Evolutionary conservation across 2,113 vertebrate species (phyloP), one percentile per base, ranked within the genome.

Genomic region (Montifringilla adamsi): DNA sequence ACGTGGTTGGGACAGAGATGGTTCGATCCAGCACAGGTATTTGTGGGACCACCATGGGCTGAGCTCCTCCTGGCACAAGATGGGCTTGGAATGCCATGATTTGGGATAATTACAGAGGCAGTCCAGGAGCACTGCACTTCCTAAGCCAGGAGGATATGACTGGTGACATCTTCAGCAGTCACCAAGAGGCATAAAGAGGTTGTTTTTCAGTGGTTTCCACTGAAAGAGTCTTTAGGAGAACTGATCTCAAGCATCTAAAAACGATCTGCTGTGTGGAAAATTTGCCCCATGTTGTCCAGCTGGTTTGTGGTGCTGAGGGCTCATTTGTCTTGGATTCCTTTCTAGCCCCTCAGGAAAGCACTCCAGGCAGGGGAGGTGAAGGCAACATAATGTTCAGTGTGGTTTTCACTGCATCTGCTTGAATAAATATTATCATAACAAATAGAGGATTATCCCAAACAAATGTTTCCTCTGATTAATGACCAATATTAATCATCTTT

Each of bases 21-120:
- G 99, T 99, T 97, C 99, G 99, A 58, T 99, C 99, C 84, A 99
- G 99, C 97, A 99, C 99, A 99, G 99, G 99, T 99, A 99, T 60
- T 41, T 35, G 46, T 62, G 55, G 58, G 60, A 35, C 55, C 18
- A 2, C 0, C 0, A 3, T 2, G 86, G 76, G 50, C 70, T 79
- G 50, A 76, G 66, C 64, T 35, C 21, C 6, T 55, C 30, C 72
- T 20, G 62, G 67, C 6, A 43, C 30, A n/a, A 68, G 50, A 22
- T 15, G 68, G 69, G 52, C 67, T 84, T 55, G 78, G 18, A 72
- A 62, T 83, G 49, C 49, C 56, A 26, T 0, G 0, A 2, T 59
- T 49, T 81, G 72, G 39, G 21, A 4, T 46, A 14, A 53, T 22
- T n/a, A 11, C 1, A 56, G 80, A 59, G 56, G 55, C 76, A 66